A percentile compares a stretch with the other conserved stretches of the same genome.
Evolutionary conservation across 2,113 vertebrate genomes (phyloP).

Genomic region (Oophaga pumilio): DNA sequence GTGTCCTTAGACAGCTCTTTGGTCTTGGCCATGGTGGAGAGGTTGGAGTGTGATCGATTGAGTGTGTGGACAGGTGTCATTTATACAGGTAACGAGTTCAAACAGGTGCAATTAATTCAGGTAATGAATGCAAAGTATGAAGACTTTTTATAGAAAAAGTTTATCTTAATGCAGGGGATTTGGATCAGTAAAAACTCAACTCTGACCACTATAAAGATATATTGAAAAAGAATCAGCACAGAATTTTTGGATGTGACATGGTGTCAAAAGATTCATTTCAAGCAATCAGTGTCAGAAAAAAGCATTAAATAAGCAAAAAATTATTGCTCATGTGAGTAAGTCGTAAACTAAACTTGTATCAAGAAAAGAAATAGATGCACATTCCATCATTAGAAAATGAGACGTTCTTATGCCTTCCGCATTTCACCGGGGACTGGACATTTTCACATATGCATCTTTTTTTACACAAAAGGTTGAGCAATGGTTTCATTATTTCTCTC

Average conservation of each 20-base stretch:
- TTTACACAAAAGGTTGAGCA: background rate
- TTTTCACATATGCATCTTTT: background rate
- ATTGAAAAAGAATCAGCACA: background rate
- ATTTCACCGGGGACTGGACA: background rate
- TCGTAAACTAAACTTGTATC: background rate
- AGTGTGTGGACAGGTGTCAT: too few species aligned
- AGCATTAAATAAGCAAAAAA: background rate
- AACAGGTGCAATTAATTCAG: too few species aligned
- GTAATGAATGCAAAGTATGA: too few species aligned
- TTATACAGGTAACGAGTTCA: too few species aligned
- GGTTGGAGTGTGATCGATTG: too few species aligned
- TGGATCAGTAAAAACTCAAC: too few species aligned
- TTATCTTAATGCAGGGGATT: too few species aligned
- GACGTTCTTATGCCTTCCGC: background rate
- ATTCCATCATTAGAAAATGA: slow-evolving; percentile 9
- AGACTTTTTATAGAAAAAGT: too few species aligned
- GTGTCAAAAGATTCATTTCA: background rate
- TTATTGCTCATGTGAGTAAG: background rate
- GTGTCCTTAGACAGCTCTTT: too few species aligned
- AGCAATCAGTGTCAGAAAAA: background rate
- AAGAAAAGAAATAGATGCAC: background rate
- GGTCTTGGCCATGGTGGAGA: too few species aligned
- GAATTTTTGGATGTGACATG: background rate
- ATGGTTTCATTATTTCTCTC: slow-evolving; percentile 16
- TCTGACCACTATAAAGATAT: background rate